Evolutionary conservation across 2,113 vertebrate species (phyloP).

Genomic region (Dolichotis patagonum): DNA sequence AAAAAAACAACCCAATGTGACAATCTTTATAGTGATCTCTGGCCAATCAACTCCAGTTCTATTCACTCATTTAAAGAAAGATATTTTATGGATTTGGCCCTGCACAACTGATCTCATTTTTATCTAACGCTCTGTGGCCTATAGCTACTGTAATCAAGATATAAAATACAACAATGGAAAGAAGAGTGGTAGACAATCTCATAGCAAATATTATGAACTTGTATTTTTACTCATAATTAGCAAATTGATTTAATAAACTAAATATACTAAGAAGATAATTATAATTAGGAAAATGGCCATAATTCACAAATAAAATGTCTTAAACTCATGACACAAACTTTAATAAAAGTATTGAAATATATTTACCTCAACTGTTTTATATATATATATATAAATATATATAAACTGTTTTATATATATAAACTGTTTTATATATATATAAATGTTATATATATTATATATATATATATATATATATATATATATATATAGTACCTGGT

Average conservation of each 20-base stretch:
- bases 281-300: constrained; percentile 24
- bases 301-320: constrained; percentile 33
- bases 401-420: no score
- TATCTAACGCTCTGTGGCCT: not conserved
- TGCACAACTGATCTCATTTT: constrained; percentile 17
- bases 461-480: no score
- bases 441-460: no score
- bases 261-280: constrained; percentile 29
- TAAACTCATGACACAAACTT: constrained; percentile 23
- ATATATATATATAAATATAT: not conserved
- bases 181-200: constrained; percentile 23
- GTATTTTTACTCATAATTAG: constrained; percentile 6
- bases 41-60: not conserved
- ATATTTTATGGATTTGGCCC: constrained; percentile 16
- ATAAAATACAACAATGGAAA: not conserved
- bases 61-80: constrained; percentile 2
- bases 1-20: not conserved
- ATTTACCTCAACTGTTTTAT: not conserved
- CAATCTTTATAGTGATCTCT: constrained; percentile 31
- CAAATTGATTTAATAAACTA: not conserved
- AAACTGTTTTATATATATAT: no score
- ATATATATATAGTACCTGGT: not conserved
- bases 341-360: not conserved
- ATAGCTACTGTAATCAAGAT: not conserved
- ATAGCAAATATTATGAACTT: constrained; percentile 37